These are phyloP conservation scores for Camponotus vicinus DNA, from an alignment of 1,140 invertebrate genomes.

Conservation along the genomic window DNA sequence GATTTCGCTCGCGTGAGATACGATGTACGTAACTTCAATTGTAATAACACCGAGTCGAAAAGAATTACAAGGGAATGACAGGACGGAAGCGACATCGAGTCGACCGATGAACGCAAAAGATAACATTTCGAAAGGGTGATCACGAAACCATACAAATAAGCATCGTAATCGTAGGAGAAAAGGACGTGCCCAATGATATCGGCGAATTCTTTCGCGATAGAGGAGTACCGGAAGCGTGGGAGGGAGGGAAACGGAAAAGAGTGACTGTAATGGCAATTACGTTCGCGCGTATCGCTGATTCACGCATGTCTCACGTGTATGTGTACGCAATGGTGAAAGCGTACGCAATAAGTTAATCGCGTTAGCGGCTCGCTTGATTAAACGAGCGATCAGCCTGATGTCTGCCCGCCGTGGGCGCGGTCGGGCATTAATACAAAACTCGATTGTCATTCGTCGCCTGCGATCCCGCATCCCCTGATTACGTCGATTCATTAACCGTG, in stretches of 20 bases:
- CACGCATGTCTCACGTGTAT: constrained; percentile 67
- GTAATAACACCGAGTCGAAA: neutral
- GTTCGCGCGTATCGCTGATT: constrained; percentile 69
- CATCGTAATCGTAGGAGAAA: neutral
- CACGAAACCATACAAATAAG: constrained; percentile 3
- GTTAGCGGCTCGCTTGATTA: constrained; percentile 75
- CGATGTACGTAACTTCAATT: neutral
- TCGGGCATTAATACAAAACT: constrained; percentile 75
- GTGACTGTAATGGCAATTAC: constrained; percentile 62
- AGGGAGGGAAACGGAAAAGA: constrained; percentile 12
- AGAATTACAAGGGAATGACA: constrained; percentile 1
- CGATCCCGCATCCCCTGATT: constrained; percentile 66
- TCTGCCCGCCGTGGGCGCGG: constrained; percentile 60
- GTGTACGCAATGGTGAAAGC: constrained; percentile 60
- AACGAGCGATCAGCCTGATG: constrained; percentile 77
- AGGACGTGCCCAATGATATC: constrained; percentile 52
- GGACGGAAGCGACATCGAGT: constrained; percentile 15
- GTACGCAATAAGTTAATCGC: constrained; percentile 77
- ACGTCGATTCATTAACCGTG: constrained; percentile 74
- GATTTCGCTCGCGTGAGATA: neutral
- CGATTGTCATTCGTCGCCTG: constrained; percentile 76
- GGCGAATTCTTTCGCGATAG: constrained; percentile 47
- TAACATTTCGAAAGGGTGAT: constrained; percentile 28
- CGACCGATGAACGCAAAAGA: constrained; percentile 30
- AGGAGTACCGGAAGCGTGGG: neutral